Evolutionary conservation across 2,797 vertebrate genomes (phyloP).

Genomic region (Scarus forsteni): DNA sequence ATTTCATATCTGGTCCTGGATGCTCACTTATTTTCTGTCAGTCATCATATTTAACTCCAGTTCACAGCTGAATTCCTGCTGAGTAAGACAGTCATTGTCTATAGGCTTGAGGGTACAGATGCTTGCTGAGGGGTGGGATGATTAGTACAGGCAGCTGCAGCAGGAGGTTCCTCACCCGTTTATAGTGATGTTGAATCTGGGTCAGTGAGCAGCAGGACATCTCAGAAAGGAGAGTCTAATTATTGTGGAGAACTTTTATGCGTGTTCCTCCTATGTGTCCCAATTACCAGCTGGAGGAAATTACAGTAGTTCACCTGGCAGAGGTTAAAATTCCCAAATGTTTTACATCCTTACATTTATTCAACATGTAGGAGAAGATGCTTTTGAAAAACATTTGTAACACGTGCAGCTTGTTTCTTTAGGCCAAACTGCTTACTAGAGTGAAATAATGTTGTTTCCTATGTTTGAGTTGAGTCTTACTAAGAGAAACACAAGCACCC

Average conservation of each 20-base stretch:
- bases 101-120: conserved; percentile 21
- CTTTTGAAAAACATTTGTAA: not conserved
- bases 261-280: conserved; percentile 58
- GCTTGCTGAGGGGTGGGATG: conserved; percentile 22
- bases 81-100: conserved; percentile 11
- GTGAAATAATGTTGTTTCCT: not conserved
- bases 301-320: conserved; percentile 51
- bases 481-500: not conserved
- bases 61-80: conserved; percentile 33
- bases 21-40: not conserved
- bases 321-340: conserved; percentile 50
- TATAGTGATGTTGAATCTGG: conserved; percentile 72
- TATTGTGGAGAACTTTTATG: conserved; percentile 58
- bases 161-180: conserved; percentile 40
- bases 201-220: conserved; percentile 75
- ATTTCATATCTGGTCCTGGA: not conserved
- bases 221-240: conserved; percentile 68
- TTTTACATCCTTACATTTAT: conserved; percentile 13
- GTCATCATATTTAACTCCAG: not conserved
- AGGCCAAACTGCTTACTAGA: conserved; percentile 3
- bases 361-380: conserved; percentile 5
- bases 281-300: conserved; percentile 65
- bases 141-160: conserved; percentile 41
- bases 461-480: not conserved
- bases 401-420: not conserved